Conservation (phyloP, 2,113 vertebrate species). For the Amphiprion percula region DNA sequence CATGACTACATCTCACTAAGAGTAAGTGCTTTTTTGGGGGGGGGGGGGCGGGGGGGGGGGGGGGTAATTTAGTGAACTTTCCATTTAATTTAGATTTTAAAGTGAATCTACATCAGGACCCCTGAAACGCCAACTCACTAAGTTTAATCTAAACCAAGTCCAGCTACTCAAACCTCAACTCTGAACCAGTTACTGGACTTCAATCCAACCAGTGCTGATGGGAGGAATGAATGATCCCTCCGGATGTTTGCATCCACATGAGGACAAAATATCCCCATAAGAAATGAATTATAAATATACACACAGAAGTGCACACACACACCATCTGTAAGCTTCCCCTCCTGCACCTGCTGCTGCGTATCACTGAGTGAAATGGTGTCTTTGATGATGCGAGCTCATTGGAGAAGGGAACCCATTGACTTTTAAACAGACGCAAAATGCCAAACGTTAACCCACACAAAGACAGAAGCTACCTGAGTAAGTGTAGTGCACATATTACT, state of each 20-base stretch:
- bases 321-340: constrained; percentile 16
- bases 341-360: constrained; percentile 51
- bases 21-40: too few species aligned
- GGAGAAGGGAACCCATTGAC: constrained; percentile 61
- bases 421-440: constrained; percentile 76
- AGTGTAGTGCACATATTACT: background rate
- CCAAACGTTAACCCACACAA: constrained; percentile 55
- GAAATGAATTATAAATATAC: background rate
- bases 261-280: constrained; percentile 4
- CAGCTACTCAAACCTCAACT: background rate
- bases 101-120: too few species aligned
- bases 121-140: too few species aligned
- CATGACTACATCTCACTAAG: too few species aligned
- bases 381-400: constrained; percentile 67
- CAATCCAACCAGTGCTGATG: background rate
- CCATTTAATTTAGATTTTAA: background rate
- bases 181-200: constrained; percentile 1
- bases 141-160: background rate
- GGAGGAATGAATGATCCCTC: background rate
- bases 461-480: constrained; percentile 17
- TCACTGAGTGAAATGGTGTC: constrained; percentile 55
- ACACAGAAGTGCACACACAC: background rate
- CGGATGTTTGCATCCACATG: background rate
- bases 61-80: background rate
- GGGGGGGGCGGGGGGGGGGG: too few species aligned